Percentiles rank a stretch among this genome's conserved stretches.
phyloP scores from a whole-genome alignment of 2,113 vertebrate species.

The Sprattus sprattus region DNA sequence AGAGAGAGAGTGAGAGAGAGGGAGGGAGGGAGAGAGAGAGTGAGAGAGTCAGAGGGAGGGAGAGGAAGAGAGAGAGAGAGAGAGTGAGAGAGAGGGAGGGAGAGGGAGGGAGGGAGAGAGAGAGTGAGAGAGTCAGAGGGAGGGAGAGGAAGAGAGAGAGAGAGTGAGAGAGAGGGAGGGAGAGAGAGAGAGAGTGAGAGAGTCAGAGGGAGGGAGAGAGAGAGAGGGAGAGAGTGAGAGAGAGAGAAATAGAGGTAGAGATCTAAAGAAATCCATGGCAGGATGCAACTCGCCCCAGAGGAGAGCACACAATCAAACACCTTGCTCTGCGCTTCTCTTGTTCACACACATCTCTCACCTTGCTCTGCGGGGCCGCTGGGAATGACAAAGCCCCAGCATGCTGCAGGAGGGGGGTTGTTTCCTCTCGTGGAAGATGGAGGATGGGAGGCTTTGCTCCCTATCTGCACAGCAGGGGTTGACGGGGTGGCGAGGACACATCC shows the following conservation, averaged over 20 bases:
- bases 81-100: no score
- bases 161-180: neutral
- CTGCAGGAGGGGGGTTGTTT: neutral
- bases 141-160: neutral
- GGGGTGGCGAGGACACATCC: neutral
- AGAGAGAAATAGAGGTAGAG: constrained; percentile 4
- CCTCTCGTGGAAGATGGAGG: neutral
- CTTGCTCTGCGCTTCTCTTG: neutral
- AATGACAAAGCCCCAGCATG: neutral
- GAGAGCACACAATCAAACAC: constrained; percentile 9
- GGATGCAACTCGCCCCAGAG: constrained; percentile 24
- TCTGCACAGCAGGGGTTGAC: neutral
- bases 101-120: neutral
- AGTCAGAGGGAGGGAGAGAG: neutral
- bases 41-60: no score
- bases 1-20: neutral
- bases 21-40: neutral
- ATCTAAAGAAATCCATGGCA: constrained; percentile 21
- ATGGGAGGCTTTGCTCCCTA: neutral
- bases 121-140: no score
- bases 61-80: neutral
- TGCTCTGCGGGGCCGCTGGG: neutral
- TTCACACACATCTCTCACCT: neutral
- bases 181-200: neutral
- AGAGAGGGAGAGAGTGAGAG: neutral